Evolutionary conservation across 2,113 vertebrate genomes (phyloP).

Genomic region (Gopherus flavomarginatus): DNA sequence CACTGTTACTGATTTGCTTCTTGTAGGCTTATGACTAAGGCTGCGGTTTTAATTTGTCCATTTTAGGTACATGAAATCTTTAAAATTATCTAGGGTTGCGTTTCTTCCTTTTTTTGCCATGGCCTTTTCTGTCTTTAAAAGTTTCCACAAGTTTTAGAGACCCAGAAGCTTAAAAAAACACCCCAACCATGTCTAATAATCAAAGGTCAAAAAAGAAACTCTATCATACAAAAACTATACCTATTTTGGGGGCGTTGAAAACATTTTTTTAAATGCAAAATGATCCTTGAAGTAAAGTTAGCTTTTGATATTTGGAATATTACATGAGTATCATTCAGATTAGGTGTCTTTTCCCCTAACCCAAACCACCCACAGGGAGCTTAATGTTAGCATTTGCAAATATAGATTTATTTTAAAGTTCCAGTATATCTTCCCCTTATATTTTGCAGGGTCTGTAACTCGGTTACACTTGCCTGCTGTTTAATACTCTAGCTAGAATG

Average conservation of each 20-base stretch:
- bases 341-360: neutral
- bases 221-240: neutral
- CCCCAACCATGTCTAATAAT: neutral
- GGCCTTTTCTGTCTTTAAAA: slow-evolving; percentile 58
- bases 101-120: slow-evolving; percentile 16
- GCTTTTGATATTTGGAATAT: neutral
- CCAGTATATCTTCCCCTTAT: neutral
- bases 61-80: slow-evolving; percentile 71
- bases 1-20: slow-evolving; percentile 66
- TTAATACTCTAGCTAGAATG: neutral
- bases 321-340: neutral
- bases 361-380: rapidly evolving
- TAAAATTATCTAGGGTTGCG: slow-evolving; percentile 58
- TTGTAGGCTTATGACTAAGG: slow-evolving; percentile 78
- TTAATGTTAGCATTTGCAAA: neutral
- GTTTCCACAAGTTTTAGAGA: slow-evolving; percentile 31
- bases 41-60: slow-evolving; percentile 77
- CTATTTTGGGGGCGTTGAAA: neutral
- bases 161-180: neutral
- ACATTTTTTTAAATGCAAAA: neutral
- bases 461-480: neutral
- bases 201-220: neutral
- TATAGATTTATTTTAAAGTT: neutral
- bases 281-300: neutral
- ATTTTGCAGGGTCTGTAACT: neutral